Evolutionary conservation across 2,797 vertebrate species (phyloP).

Genomic region (Rhinophrynus dorsalis): DNA sequence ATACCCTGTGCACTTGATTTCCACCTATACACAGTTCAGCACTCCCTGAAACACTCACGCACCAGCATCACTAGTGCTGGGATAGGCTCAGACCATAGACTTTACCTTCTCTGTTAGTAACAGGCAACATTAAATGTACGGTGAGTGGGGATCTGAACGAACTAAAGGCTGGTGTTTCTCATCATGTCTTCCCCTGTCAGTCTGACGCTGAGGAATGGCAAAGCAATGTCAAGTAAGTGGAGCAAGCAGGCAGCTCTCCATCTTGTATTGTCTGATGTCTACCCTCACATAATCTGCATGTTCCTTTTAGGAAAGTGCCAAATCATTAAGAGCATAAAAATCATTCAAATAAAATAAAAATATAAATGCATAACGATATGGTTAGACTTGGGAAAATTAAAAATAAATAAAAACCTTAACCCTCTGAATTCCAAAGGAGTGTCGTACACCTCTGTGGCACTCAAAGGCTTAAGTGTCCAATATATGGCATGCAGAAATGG

Average conservation of each 20-base stretch:
- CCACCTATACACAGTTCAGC: no score
- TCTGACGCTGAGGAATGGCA: background rate
- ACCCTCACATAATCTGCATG: no score
- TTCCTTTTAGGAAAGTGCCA: background rate
- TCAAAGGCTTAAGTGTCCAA: background rate
- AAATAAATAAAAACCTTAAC: no score
- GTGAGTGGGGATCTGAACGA: background rate
- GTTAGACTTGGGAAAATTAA: background rate
- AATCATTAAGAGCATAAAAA: background rate
- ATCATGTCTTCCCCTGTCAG: constrained; percentile 27
- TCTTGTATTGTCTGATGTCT: no score
- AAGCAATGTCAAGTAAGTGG: background rate
- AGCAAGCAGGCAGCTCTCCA: background rate
- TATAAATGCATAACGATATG: constrained; percentile 29
- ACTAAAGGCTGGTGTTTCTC: constrained; percentile 8
- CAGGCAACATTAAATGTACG: background rate
- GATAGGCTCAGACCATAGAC: background rate
- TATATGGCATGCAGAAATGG: constrained; percentile 37
- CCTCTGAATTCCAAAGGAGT: no score
- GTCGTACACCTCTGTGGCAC: no score
- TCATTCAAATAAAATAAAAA: background rate
- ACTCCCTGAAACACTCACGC: background rate
- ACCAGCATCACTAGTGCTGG: background rate
- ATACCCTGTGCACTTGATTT: no score
- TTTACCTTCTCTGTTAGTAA: background rate